These are phyloP conservation scores for Brenthis ino DNA, from an alignment of 2,888 invertebrate genomes.

Conservation along the genomic window DNA sequence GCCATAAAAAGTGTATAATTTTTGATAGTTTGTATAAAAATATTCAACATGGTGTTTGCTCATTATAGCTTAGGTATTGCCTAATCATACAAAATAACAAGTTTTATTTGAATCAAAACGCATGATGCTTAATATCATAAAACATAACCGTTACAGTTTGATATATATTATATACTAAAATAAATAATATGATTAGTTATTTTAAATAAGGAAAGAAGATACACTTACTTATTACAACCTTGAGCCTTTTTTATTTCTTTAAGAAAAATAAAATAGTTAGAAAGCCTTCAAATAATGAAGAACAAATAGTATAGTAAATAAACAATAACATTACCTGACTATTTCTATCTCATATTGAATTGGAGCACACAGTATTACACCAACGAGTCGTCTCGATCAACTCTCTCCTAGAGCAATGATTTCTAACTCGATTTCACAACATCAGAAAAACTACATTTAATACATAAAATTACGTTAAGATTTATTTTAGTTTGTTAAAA, in stretches of 20 bases:
- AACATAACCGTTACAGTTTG: background rate
- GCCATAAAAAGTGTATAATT: constrained; percentile 20
- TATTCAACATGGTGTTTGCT: constrained; percentile 14
- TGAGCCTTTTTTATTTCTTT: no score
- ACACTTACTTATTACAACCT: no score
- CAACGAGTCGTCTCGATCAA: constrained; percentile 38
- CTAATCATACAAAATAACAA: constrained; percentile 19
- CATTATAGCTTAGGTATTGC: constrained; percentile 7
- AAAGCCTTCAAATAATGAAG: background rate
- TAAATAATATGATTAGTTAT: background rate
- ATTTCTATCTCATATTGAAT: constrained; percentile 26
- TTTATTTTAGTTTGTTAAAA: background rate
- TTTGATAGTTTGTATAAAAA: constrained; percentile 9
- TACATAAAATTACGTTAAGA: background rate
- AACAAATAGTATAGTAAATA: background rate
- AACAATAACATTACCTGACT: background rate
- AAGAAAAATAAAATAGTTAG: background rate
- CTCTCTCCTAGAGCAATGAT: constrained; percentile 41
- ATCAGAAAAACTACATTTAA: background rate
- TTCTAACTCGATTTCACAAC: constrained; percentile 37
- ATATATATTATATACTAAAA: background rate
- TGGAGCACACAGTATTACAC: constrained; percentile 33
- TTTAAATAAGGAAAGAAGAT: background rate
- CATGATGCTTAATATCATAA: background rate
- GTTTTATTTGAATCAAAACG: constrained; percentile 1